Base-by-base conservation (phyloP, 2,888 invertebrate species). In the Plagodis dolabraria region DNA sequence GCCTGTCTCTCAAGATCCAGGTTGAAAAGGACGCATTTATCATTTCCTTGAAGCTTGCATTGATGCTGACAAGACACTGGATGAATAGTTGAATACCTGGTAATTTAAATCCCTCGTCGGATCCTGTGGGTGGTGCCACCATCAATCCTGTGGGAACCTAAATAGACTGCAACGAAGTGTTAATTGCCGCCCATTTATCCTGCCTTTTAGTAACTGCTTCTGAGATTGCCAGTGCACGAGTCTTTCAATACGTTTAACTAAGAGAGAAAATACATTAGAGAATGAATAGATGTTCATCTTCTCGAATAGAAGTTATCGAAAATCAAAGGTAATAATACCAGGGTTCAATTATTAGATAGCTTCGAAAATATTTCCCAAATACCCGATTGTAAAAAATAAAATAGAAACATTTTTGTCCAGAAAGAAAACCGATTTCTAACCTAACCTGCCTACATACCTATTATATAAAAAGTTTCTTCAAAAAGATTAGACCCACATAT, bases 11-110 rank as follows among this genome's bases (percentile, higher is more conserved):
- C 76, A 77, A 74, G 76, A 82, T 75, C 75, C 75, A 75, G 67
- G 75, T 74, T 87, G 84, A 87, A 86, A 86, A 83, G 84, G 77
- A 71, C 69, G 77, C 84, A 89, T 90, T 88, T 85, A 87, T 88
- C 86, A 86, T 79, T 74, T 76, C 72, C 65, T 72, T 75, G 79
- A 76, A 75, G 75, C 74, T 70, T 70, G 78, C 80, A 83, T 82
- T 82, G 81, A 84, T 76, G 79, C 74, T 67, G 70, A 74, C 77
- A 67, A 79, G 82, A 77, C 80, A 72, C 71, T 74, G 72, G 76
- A 80, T 87, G 87, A 86, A 85, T 86, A 78, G 77, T 80, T 87
- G 87, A 87, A 85, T 86, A 78, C 80, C 67, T 69, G 72, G 80
- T 83, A 83, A 87, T 86, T 87, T 86, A 83, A 83, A 83, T 84